A percentile compares a stretch with the other conserved stretches of the same genome.
Conservation (phyloP, 2,797 vertebrate genomes). For the Rhynchonycteris naso region DNA sequence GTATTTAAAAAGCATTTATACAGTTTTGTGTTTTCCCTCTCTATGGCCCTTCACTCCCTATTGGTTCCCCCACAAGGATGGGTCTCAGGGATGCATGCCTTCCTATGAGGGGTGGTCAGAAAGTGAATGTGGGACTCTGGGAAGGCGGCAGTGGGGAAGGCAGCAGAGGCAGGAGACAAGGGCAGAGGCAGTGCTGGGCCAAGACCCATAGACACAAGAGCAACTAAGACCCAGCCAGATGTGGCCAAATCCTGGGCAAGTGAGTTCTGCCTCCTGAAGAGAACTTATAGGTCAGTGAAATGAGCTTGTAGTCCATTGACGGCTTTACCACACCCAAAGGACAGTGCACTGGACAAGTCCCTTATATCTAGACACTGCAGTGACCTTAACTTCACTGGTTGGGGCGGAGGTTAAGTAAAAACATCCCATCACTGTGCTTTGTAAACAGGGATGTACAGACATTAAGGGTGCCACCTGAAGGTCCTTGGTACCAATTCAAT, state of each 20-base stretch:
- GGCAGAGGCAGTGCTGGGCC: too few relatives aligned
- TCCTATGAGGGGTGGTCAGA: neutral
- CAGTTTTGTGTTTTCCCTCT: neutral
- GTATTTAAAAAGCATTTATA: neutral
- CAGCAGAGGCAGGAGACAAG: rapidly evolving
- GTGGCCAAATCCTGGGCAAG: neutral
- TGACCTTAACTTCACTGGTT: neutral
- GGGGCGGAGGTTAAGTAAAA: neutral
- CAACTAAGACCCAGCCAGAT: neutral
- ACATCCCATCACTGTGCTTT: neutral
- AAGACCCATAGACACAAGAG: neutral
- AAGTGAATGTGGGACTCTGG: rapidly evolving
- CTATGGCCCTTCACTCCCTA: too few relatives aligned
- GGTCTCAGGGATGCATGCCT: neutral
- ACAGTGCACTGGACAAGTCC: neutral
- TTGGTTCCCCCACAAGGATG: neutral
- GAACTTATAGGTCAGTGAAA: rapidly evolving
- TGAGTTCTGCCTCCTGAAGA: neutral
- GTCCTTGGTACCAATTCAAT: neutral
- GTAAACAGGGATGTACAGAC: neutral
- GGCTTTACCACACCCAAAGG: neutral
- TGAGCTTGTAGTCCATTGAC: rapidly evolving
- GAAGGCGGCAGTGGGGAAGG: too few relatives aligned
- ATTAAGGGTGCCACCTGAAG: neutral
- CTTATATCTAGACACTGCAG: neutral